Conservation (phyloP, 2,113 vertebrate genomes). For the Nycticebus coucang region DNA sequence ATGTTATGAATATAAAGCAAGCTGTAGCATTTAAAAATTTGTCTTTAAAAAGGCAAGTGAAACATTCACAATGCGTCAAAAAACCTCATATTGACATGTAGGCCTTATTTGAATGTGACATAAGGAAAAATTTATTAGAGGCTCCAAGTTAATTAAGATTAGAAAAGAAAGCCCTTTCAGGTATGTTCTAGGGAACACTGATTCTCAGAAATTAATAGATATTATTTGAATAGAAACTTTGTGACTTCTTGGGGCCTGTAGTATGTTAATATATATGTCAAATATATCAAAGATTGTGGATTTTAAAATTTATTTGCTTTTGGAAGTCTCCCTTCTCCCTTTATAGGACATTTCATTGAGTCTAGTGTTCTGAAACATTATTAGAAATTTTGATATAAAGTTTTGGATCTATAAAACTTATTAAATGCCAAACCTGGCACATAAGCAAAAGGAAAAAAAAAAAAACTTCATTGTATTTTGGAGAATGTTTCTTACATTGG, state of each 20-base stretch:
- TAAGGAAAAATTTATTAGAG: constrained; percentile 6
- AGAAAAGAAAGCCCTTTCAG: neutral
- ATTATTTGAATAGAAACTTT: neutral
- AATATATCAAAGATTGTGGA: neutral
- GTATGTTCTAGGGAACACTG: neutral
- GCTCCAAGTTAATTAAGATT: neutral
- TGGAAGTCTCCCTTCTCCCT: neutral
- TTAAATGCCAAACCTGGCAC: neutral
- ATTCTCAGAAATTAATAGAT: neutral
- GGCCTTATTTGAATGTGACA: neutral
- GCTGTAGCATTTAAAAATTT: neutral
- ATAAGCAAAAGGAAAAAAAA: neutral
- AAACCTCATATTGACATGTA: neutral
- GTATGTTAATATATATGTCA: neutral
- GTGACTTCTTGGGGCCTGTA: neutral
- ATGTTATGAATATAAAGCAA: neutral
- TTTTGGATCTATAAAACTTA: constrained; percentile 30
- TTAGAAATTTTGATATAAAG: neutral
- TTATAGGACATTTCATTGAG: neutral
- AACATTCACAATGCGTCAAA: neutral
- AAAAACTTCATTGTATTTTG: neutral
- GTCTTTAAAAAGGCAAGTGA: neutral
- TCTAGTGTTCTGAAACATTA: neutral
- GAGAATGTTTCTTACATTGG: neutral
- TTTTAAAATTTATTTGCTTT: constrained; percentile 57